Conservation (phyloP, 2,113 vertebrate genomes). For the Leuciscus idus region DNA sequence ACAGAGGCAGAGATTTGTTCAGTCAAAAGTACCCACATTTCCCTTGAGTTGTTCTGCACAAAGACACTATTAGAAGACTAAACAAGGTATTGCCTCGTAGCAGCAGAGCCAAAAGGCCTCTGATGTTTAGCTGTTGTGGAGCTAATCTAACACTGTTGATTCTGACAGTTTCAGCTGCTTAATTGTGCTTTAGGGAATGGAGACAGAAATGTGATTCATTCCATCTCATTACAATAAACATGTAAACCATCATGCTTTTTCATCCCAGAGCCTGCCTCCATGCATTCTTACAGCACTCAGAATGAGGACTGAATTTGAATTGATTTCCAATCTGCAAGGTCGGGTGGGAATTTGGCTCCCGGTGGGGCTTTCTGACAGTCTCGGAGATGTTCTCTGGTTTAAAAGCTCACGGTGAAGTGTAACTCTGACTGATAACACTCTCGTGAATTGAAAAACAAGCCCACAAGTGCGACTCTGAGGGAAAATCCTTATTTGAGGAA, state of each 20-base stretch:
- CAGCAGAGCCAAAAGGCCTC: constrained; percentile 6
- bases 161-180: constrained; percentile 38
- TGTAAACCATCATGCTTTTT: constrained; percentile 11
- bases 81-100: constrained; percentile 37
- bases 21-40: constrained; percentile 6
- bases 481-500: background rate
- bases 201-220: constrained; percentile 18
- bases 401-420: background rate
- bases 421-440: background rate
- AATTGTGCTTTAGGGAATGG: constrained; percentile 36
- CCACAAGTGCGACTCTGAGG: constrained; percentile 8
- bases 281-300: background rate
- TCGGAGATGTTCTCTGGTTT: constrained; percentile 1
- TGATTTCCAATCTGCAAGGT: constrained; percentile 29
- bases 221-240: constrained; percentile 34
- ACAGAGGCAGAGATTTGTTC: constrained; percentile 21
- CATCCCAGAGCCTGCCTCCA: constrained; percentile 31
- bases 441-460: constrained; percentile 6
- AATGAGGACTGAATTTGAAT: constrained; percentile 14
- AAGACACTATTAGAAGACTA: constrained; percentile 17
- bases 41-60: constrained; percentile 29
- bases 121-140: constrained; percentile 14
- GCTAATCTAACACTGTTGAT: constrained; percentile 13
- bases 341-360: background rate
- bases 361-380: constrained; percentile 24